These are phyloP conservation scores for Dryobotodes eremita DNA, from an alignment of 2,888 invertebrate species.

Conservation along the genomic window DNA sequence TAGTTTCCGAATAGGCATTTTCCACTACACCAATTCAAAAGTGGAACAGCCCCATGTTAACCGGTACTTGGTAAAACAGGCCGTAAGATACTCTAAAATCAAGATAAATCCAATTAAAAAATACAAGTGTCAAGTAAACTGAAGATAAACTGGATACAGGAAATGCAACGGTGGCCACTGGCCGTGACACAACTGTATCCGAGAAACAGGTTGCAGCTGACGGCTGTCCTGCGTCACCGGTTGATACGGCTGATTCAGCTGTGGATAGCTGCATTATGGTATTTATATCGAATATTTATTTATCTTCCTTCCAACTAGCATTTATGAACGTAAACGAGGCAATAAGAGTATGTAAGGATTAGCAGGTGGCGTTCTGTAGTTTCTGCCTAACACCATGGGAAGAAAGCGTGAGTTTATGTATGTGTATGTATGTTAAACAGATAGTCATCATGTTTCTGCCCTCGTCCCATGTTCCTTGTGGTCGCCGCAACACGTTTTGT, in stretches of 20 bases:
- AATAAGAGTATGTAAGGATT: too few species aligned
- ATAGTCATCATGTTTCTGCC: too few species aligned
- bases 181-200: constrained; percentile 72
- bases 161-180: constrained; percentile 55
- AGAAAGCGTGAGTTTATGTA: too few species aligned
- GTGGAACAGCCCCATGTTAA: neutral
- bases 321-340: too few species aligned
- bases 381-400: too few species aligned
- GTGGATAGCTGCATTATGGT: neutral
- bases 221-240: constrained; percentile 36
- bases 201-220: constrained; percentile 70
- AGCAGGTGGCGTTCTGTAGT: too few species aligned
- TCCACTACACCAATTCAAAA: neutral
- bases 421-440: too few species aligned
- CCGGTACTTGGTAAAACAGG: neutral
- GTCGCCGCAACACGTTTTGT: too few species aligned
- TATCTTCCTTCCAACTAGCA: too few species aligned
- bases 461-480: too few species aligned
- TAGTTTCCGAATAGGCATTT: neutral
- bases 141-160: constrained; percentile 48
- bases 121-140: constrained; percentile 21
- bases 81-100: constrained; percentile 1
- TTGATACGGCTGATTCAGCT: neutral
- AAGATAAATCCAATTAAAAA: constrained; percentile 40
- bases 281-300: too few species aligned